Base-by-base conservation (phyloP, 2,888 invertebrate genomes). In the Melanophora roralis region DNA sequence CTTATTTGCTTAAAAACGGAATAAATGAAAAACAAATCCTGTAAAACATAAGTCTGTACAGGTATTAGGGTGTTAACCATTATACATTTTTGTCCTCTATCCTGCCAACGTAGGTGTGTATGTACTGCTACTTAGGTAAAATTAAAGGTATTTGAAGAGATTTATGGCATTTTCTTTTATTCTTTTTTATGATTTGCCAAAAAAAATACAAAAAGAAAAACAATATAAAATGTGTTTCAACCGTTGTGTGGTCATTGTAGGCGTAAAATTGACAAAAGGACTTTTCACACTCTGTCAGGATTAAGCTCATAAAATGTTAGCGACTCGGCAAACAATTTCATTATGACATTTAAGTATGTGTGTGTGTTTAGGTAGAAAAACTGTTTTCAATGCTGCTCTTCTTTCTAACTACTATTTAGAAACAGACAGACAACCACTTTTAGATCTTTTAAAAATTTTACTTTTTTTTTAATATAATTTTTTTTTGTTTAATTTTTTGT, bases 251-350 rank as follows among this genome's bases (percentile, higher is more conserved):
- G 68, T 62, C 57, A 73, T 40, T 69, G 72, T 79, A 81, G 81
- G 81, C 76, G 79, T 79, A 60, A 73, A 79, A 83, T 76, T 82
- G 76, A 82, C 80, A 81, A 82, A 82, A 76, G 82, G 85, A 88
- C 83, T 86, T 88, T 87, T 88, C 87, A 86, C 88, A 88, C 86
- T 85, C 86, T 7, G 8, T 12, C 67, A 85, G 84, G 64, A 81
- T 80, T 84, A 83, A 85, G 83, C 21, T 60, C 34, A 40, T 34
- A 57, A 5, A 40, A 45, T 73, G 49, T 38, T 23, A 51, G 14
- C 38, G 38, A 49, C 23, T 32, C 27, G 27, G 34, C 32, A 49
- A 62, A 60, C 74, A 71, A 79, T 75, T 71, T 60, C 60, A 62
- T 78, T 74, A 69, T 40, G 57, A 53, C 23, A 69, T 74, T 78